Percentiles rank a stretch among this genome's conserved stretches.
phyloP scores from a whole-genome alignment of 2,888 invertebrate genomes.

The Penaeus monodon region DNA sequence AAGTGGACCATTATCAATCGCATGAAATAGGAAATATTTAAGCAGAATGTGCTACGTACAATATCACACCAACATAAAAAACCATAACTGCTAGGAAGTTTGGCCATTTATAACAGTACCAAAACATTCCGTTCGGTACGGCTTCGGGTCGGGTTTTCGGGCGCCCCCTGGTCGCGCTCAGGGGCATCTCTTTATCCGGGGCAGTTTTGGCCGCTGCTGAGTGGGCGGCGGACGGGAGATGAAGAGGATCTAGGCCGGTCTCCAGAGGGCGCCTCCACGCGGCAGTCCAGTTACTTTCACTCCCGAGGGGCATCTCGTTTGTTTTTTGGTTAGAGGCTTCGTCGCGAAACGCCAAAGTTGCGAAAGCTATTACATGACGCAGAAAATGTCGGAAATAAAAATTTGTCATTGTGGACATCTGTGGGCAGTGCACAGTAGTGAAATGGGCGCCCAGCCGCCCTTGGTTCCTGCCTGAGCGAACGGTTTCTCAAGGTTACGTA shows the following conservation, averaged over 20 bases:
- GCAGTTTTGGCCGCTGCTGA: constrained; percentile 40
- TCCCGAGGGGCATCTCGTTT: too few species aligned
- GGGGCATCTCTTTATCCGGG: constrained; percentile 50
- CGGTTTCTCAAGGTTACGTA: background rate
- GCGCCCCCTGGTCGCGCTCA: constrained; percentile 24
- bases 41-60: too few species aligned
- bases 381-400: too few species aligned
- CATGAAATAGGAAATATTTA: too few species aligned
- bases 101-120: background rate
- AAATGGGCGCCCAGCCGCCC: constrained; percentile 1
- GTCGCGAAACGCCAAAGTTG: too few species aligned
- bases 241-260: background rate
- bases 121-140: constrained; percentile 10
- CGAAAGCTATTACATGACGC: too few species aligned
- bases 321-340: too few species aligned
- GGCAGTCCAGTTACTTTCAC: too few species aligned
- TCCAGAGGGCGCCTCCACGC: background rate
- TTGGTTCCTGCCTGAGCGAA: constrained; percentile 5
- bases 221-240: background rate
- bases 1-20: too few species aligned
- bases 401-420: too few species aligned
- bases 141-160: too few species aligned
- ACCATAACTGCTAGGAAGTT: background rate
- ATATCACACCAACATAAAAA: too few species aligned
- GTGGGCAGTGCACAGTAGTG: background rate